These are phyloP conservation scores for Pelodiscus sinensis DNA, from an alignment of 2,113 vertebrate genomes.

Conservation along the genomic window DNA sequence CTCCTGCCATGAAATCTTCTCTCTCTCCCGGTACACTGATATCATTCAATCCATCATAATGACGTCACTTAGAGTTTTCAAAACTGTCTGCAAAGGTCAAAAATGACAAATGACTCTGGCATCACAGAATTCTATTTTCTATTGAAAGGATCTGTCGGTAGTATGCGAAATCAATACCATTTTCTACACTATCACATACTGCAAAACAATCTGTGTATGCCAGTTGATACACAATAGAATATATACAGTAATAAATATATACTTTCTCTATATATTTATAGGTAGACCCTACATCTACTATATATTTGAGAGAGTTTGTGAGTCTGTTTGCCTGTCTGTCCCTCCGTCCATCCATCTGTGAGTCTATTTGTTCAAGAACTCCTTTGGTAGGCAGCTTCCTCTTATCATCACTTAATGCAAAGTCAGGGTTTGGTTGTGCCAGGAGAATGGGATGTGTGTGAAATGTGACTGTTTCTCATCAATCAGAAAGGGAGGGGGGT, in stretches of 20 bases:
- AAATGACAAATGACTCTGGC: not conserved
- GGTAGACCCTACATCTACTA: not conserved
- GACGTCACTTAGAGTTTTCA: not conserved
- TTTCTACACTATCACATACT: not conserved
- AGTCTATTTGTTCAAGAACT: too few relatives aligned
- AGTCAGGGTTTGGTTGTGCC: too few relatives aligned
- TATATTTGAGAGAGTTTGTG: too few relatives aligned
- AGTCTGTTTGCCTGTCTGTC: too few relatives aligned
- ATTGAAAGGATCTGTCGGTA: not conserved
- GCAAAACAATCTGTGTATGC: not conserved
- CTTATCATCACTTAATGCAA: too few relatives aligned
- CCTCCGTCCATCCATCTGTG: too few relatives aligned
- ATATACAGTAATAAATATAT: conserved; percentile 29
- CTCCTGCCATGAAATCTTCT: not conserved
- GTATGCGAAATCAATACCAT: conserved; percentile 1
- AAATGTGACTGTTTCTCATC: too few relatives aligned
- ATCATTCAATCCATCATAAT: not conserved
- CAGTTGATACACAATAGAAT: not conserved
- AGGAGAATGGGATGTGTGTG: too few relatives aligned
- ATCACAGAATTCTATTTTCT: not conserved
- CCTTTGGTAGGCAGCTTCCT: too few relatives aligned
- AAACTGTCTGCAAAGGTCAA: not conserved
- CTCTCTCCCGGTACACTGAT: not conserved
- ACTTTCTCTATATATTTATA: too few relatives aligned
- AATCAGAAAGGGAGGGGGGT: too few relatives aligned